A percentile compares a stretch with the other conserved stretches of the same genome.
phyloP scores from a whole-genome alignment of 1,140 invertebrate species.

The Drosophila suzukii region DNA sequence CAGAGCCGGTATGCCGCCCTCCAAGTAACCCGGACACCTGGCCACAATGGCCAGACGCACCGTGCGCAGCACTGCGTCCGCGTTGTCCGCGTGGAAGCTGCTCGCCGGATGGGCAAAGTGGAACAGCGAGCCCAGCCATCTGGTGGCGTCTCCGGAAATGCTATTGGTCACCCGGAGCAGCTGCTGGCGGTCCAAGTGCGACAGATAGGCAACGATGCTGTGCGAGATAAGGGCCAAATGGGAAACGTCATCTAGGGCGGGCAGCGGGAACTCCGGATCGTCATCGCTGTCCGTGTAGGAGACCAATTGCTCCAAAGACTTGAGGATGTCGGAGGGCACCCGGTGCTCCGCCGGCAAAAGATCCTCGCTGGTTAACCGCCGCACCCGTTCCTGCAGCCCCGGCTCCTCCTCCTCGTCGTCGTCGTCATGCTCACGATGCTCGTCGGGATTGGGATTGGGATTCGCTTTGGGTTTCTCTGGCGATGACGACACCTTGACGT shows the following conservation, averaged over 20 bases:
- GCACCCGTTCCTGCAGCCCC: constrained; percentile 1
- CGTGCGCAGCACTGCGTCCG: constrained; percentile 69
- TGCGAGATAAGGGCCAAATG: constrained; percentile 83
- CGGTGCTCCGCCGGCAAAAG: constrained; percentile 65
- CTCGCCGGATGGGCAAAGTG: constrained; percentile 71
- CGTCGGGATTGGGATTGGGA: neutral
- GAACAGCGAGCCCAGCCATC: constrained; percentile 79
- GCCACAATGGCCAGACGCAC: constrained; percentile 81
- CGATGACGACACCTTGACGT: constrained; percentile 58
- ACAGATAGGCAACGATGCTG: constrained; percentile 81
- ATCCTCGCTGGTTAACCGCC: neutral
- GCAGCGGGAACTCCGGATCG: constrained; percentile 79
- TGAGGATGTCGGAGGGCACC: constrained; percentile 79
- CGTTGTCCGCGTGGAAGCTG: constrained; percentile 80
- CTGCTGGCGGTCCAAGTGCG: constrained; percentile 75
- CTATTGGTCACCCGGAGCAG: constrained; percentile 72
- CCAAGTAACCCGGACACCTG: constrained; percentile 79
- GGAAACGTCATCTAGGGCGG: constrained; percentile 81
- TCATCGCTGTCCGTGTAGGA: constrained; percentile 81
- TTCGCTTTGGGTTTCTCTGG: neutral
- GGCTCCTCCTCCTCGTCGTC: constrained; percentile 17
- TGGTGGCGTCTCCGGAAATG: constrained; percentile 80
- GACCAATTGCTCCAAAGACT: constrained; percentile 75
- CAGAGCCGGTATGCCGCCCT: constrained; percentile 80
- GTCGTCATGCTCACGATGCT: too few species aligned